These are phyloP conservation scores for Sminthurides aquaticus DNA, from an alignment of 2,888 invertebrate genomes.

Conservation along the genomic window DNA sequence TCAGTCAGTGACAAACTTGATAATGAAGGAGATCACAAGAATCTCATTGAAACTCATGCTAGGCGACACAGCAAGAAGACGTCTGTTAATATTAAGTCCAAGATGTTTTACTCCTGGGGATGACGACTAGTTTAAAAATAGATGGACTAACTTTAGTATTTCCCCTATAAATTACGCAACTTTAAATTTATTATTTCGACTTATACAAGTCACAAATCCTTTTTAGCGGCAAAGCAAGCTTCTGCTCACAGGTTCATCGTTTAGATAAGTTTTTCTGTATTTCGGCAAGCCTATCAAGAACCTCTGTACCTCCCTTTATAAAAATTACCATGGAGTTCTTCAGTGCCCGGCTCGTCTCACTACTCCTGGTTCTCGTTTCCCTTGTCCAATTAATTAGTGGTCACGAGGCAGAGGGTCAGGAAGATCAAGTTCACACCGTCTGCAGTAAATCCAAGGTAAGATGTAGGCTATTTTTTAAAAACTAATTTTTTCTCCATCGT, in stretches of 20 bases:
- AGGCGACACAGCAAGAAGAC: background rate
- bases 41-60: background rate
- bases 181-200: background rate
- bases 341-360: too few relatives aligned
- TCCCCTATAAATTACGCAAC: too few relatives aligned
- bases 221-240: too few relatives aligned
- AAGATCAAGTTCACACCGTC: slow-evolving; percentile 9
- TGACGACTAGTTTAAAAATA: background rate
- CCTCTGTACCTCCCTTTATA: too few relatives aligned
- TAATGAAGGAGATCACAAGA: background rate
- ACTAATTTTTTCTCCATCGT: background rate
- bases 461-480: background rate
- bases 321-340: too few relatives aligned
- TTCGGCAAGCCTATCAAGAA: too few relatives aligned
- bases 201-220: too few relatives aligned
- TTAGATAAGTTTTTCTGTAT: background rate
- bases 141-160: too few relatives aligned
- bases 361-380: background rate
- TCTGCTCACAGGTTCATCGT: too few relatives aligned
- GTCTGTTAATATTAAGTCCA: too few relatives aligned
- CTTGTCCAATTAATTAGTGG: background rate
- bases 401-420: slow-evolving; percentile 6
- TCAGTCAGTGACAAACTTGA: background rate
- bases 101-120: background rate
- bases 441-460: slow-evolving; percentile 22